phyloP scores from a whole-genome alignment of 1,140 invertebrate species.

The Rhagoletis pomonella region DNA sequence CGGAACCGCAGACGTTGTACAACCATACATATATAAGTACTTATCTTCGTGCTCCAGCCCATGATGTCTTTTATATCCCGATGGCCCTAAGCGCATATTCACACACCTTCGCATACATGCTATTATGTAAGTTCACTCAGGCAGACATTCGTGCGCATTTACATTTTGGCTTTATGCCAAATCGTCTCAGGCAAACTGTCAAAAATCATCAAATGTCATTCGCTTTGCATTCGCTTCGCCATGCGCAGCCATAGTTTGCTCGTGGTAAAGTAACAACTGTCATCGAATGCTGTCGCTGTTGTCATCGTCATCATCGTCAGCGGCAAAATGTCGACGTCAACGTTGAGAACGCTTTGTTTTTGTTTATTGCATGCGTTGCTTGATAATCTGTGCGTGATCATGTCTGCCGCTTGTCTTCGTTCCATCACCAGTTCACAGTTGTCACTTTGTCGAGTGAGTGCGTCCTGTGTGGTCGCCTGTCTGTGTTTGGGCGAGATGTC shows the following conservation, averaged over 20 bases:
- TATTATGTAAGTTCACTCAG: neutral
- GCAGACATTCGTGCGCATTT: neutral
- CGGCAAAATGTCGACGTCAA: neutral
- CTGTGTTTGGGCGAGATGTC: conserved; percentile 35
- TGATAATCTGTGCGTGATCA: conserved; percentile 38
- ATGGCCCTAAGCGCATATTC: neutral
- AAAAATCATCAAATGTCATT: conserved; percentile 51
- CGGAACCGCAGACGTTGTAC: neutral
- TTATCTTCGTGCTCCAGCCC: neutral
- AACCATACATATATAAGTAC: too few species aligned
- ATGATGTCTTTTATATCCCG: neutral
- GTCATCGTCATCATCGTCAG: neutral
- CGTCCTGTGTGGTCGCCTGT: conserved; percentile 27
- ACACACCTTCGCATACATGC: neutral
- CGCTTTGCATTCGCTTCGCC: conserved; percentile 18
- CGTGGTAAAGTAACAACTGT: conserved; percentile 31
- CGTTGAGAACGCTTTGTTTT: neutral
- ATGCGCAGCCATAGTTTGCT: neutral
- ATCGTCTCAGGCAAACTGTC: conserved; percentile 47
- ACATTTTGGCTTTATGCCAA: conserved; percentile 47
- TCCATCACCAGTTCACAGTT: conserved; percentile 18
- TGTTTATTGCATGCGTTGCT: neutral
- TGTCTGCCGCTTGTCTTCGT: conserved; percentile 5
- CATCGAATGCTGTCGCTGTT: conserved; percentile 11
- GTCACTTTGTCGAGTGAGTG: conserved; percentile 27